Conservation (phyloP, 2,797 vertebrate species). For the Urophycis tenuis region DNA sequence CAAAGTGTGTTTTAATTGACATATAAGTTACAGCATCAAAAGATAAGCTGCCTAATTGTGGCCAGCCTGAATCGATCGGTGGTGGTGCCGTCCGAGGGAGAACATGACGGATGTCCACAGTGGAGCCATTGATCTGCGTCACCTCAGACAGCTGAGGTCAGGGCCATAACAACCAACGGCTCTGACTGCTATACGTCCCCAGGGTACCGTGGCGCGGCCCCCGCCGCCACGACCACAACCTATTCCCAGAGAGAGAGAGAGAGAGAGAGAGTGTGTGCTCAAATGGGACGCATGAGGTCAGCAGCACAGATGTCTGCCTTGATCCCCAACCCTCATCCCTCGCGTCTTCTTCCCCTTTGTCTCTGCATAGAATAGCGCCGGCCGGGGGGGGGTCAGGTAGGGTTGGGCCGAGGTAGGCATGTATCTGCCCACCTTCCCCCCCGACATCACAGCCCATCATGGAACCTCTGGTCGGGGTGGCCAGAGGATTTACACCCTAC, state of each 20-base stretch:
- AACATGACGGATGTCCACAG: not conserved
- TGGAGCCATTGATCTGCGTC: not conserved
- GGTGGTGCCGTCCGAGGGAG: not conserved
- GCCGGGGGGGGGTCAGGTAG: not conserved
- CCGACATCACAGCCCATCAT: constrained; percentile 4
- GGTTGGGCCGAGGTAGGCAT: not conserved
- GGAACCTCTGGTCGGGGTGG: constrained; percentile 17
- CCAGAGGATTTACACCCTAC: constrained; percentile 30
- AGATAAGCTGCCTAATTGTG: not conserved
- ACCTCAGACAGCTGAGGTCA: constrained; percentile 1
- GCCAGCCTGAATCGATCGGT: not conserved
- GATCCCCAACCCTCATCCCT: constrained; percentile 29
- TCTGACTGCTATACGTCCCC: not conserved
- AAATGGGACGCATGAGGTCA: constrained; percentile 23
- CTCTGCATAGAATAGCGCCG: constrained; percentile 10
- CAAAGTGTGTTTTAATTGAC: constrained; percentile 1
- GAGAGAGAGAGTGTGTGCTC: constrained; percentile 1
- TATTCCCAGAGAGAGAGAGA: constrained; percentile 7
- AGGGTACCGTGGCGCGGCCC: not conserved
- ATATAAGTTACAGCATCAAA: not conserved
- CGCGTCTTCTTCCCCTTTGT: not conserved
- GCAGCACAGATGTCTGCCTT: constrained; percentile 28
- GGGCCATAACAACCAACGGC: not conserved
- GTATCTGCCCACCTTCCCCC: constrained; percentile 12
- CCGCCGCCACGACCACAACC: constrained; percentile 12